phyloP scores from a whole-genome alignment of 2,113 vertebrate genomes.

The Prunella fulvescens region DNA sequence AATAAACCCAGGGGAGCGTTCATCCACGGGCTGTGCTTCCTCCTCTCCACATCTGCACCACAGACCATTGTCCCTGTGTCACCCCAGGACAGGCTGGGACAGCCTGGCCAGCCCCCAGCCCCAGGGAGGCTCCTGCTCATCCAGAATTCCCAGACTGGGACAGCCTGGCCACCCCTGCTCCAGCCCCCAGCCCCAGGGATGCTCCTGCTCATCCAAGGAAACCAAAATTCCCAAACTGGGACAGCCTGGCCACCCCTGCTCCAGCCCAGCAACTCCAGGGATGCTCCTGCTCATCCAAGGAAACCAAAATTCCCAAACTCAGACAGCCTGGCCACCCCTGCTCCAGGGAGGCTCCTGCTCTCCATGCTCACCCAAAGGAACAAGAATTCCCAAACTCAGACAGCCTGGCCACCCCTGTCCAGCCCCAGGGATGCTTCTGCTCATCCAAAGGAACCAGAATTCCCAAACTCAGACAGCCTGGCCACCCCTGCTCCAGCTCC shows the following conservation, averaged over 20 bases:
- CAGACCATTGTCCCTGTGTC: background rate
- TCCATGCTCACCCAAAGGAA: background rate
- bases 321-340: too few relatives aligned
- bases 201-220: too few relatives aligned
- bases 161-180: too few relatives aligned
- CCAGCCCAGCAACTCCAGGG: too few relatives aligned
- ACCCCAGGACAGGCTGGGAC: background rate
- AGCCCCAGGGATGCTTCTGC: background rate
- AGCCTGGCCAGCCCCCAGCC: too few relatives aligned
- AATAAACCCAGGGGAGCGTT: background rate
- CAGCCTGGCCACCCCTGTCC: background rate
- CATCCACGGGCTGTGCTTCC: background rate
- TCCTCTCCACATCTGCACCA: background rate
- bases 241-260: background rate
- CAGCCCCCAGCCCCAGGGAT: too few relatives aligned
- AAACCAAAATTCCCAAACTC: too few relatives aligned
- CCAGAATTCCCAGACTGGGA: too few relatives aligned
- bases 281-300: fast-evolving
- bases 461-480: background rate
- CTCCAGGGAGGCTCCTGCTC: too few relatives aligned
- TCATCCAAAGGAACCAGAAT: background rate
- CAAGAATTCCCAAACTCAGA: too few relatives aligned
- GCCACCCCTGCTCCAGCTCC: background rate
- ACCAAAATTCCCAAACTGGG: too few relatives aligned
- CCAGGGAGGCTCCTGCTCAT: too few relatives aligned